phyloP scores from a whole-genome alignment of 2,888 invertebrate genomes.

The Eristalis pertinax region DNA sequence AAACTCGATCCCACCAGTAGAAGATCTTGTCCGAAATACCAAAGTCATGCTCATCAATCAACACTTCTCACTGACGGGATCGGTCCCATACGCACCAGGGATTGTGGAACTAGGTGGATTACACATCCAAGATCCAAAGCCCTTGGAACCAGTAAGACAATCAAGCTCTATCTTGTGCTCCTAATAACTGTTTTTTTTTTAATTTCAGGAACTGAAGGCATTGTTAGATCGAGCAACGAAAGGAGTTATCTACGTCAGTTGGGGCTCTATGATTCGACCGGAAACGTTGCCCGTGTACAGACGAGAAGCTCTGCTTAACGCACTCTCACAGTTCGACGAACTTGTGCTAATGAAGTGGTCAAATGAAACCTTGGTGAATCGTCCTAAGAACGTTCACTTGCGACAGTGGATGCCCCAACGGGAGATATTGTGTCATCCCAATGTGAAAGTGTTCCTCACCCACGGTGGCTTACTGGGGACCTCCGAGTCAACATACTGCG shows the following conservation, averaged over 20 bases:
- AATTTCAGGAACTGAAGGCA: conserved; percentile 82
- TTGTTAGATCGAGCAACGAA: conserved; percentile 83
- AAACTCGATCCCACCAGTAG: conserved; percentile 80
- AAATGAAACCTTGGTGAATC: conserved; percentile 82
- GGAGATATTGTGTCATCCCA: conserved; percentile 87
- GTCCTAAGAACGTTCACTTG: conserved; percentile 84
- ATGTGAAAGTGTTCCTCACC: conserved; percentile 85
- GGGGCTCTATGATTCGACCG: conserved; percentile 86
- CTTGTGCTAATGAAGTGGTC: conserved; percentile 87
- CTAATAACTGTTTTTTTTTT: neutral
- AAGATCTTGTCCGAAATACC: conserved; percentile 79
- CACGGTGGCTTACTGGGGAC: conserved; percentile 88
- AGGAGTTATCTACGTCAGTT: conserved; percentile 86
- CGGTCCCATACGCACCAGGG: conserved; percentile 80
- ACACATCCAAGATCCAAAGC: conserved; percentile 78
- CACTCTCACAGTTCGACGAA: conserved; percentile 82
- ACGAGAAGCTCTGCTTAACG: conserved; percentile 83
- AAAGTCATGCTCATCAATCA: conserved; percentile 82
- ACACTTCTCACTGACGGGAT: conserved; percentile 82
- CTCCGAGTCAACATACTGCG: conserved; percentile 85
- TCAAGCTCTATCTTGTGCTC: neutral
- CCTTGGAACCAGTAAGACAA: conserved; percentile 75
- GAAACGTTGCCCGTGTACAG: conserved; percentile 83
- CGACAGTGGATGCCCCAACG: conserved; percentile 87
- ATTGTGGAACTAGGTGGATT: conserved; percentile 83